Percentiles rank a stretch among this genome's conserved stretches.
Evolutionary conservation across 2,888 invertebrate genomes (phyloP).

Genomic region (Pegoplata infirma): DNA sequence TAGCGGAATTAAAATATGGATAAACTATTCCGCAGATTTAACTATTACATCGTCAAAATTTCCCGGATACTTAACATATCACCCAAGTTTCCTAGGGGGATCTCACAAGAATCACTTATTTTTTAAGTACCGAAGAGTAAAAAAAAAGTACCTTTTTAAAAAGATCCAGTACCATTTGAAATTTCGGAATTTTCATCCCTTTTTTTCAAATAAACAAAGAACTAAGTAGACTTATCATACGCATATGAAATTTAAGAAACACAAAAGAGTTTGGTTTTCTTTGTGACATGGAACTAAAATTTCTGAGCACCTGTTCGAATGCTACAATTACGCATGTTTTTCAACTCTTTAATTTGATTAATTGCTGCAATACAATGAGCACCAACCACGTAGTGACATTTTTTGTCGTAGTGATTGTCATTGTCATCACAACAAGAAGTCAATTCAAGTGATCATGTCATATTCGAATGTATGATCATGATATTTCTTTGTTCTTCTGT

Average conservation of each 20-base stretch:
- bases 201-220: neutral
- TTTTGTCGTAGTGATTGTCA: conserved; percentile 10
- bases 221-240: neutral
- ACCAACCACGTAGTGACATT: conserved; percentile 27
- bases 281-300: neutral
- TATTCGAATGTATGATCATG: neutral
- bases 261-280: neutral
- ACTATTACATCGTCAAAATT: no score
- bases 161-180: no score
- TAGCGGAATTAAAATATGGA: no score
- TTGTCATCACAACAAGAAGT: no score
- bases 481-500: conserved; percentile 1
- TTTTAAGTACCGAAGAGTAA: no score
- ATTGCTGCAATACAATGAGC: neutral
- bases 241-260: neutral
- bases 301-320: conserved; percentile 59
- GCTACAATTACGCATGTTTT: conserved; percentile 64
- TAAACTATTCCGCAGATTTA: no score
- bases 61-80: no score
- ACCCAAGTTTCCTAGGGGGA: no score
- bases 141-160: no score
- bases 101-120: no score
- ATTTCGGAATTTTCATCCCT: no score
- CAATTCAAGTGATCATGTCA: neutral
- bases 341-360: conserved; percentile 39